Evolutionary conservation across 1,140 invertebrate genomes (phyloP).

Genomic region (Lepidotrigona ventralis): DNA sequence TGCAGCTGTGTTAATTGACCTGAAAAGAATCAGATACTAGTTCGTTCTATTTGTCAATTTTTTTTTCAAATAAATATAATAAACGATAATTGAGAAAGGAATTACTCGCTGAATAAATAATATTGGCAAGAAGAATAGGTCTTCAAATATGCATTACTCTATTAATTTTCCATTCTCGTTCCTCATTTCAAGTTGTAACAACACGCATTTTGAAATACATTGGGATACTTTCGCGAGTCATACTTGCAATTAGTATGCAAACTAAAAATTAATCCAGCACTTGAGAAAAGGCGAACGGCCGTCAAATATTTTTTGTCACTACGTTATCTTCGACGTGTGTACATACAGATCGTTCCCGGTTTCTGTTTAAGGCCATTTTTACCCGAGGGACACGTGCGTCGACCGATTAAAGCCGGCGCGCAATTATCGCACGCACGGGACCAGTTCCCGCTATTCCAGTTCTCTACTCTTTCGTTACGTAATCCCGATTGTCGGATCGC

Average conservation of each 20-base stretch:
- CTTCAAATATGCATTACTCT: no score
- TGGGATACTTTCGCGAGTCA: not conserved
- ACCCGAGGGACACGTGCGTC: slow-evolving; percentile 64
- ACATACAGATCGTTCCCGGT: slow-evolving; percentile 46
- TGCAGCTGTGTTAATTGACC: not conserved
- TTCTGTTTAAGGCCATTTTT: slow-evolving; percentile 58
- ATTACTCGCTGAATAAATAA: no score
- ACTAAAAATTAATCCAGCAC: no score
- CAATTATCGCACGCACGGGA: slow-evolving; percentile 70
- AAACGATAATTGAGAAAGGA: no score
- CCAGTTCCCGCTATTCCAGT: slow-evolving; percentile 76
- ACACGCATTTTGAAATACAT: not conserved
- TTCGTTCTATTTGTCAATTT: no score
- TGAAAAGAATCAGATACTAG: not conserved
- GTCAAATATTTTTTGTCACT: not conserved
- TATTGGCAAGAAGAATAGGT: no score
- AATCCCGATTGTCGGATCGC: slow-evolving; percentile 66
- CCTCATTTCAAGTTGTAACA: not conserved
- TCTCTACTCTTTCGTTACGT: slow-evolving; percentile 67
- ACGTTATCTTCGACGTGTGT: slow-evolving; percentile 8
- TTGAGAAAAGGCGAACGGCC: not conserved
- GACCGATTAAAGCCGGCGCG: slow-evolving; percentile 68
- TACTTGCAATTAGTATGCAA: no score
- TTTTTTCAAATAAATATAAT: no score
- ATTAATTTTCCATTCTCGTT: no score